phyloP scores from a whole-genome alignment of 2,113 vertebrate species.

The Actenoides hombroni region DNA sequence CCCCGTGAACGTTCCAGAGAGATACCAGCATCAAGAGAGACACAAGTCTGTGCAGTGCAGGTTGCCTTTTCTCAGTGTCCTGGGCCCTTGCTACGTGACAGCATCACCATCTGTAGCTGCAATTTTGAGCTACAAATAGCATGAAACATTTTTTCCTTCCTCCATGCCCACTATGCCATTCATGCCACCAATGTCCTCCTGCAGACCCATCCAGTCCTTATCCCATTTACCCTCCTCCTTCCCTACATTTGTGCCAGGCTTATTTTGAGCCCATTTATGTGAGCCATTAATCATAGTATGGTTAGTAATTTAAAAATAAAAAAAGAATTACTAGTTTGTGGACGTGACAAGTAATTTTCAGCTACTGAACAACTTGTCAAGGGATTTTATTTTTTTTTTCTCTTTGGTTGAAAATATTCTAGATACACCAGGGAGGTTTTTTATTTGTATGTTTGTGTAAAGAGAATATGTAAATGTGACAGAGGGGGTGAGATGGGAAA shows the following conservation, averaged over 20 bases:
- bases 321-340: conserved; percentile 67
- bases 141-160: conserved; percentile 70
- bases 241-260: conserved; percentile 58
- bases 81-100: background rate
- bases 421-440: conserved; percentile 39
- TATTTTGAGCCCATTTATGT: conserved; percentile 72
- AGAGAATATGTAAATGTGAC: conserved; percentile 28
- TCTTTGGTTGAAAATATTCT: conserved; percentile 70
- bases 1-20: background rate
- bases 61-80: background rate
- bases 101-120: conserved; percentile 53
- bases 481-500: background rate
- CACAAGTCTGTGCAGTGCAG: background rate
- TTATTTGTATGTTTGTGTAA: background rate
- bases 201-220: conserved; percentile 58
- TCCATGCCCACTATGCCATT: conserved; percentile 75
- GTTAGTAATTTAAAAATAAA: conserved; percentile 69
- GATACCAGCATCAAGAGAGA: background rate
- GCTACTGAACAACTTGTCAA: conserved; percentile 77
- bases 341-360: conserved; percentile 70
- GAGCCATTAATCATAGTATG: conserved; percentile 77
- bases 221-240: conserved; percentile 8
- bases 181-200: conserved; percentile 67
- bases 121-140: conserved; percentile 83
- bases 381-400: conserved; percentile 63